Evolutionary conservation across 2,888 invertebrate species (phyloP), one percentile per base, ranked within the genome.

Genomic region (Diachrysia chrysitis): DNA sequence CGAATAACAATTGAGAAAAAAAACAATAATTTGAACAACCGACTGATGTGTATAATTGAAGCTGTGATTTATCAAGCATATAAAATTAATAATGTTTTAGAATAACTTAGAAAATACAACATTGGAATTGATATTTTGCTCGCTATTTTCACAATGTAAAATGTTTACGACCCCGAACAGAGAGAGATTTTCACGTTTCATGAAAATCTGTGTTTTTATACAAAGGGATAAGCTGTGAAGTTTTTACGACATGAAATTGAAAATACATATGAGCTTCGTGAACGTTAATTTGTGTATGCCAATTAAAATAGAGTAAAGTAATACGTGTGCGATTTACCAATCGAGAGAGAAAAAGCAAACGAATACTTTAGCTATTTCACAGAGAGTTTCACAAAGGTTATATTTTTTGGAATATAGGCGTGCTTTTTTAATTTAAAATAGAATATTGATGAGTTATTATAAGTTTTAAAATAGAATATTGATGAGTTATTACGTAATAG

Each of bases 231-330:
- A 19, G 21, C 48, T 51, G 19, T 17, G 17, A 0, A 21, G 14
- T 21, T 51, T 48, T 51, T 14, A 10, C 48, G 5, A 21, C 21
- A 51, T 3, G 2, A 51, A 19, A 51, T 51, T 51, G 12, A 51
- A 51, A 51, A 51, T 51, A 51, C 48, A 51, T 21, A 51, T 10
- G 48, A 51, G 48, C 2, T 2, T 51, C 48, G 48, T 21, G 21
- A 51, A 21, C 48, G 21, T 51, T 51, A 21, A 51, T 51, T 51
- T 51, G 48, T 21, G 48, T 46, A 51, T 10, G 19, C 48, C 19
- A 21, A 51, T 19, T 51, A 19, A 21, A 51, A 51, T 51, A 51
- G 21, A 19, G 48, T 21, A 21, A 9, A 51, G 21, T 21, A 10
- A 51, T 51, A 51, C 21, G 48, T 21, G 19, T 7, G 2, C 48